Conservation (phyloP, 2,113 vertebrate species). For the Murina feae region DNA sequence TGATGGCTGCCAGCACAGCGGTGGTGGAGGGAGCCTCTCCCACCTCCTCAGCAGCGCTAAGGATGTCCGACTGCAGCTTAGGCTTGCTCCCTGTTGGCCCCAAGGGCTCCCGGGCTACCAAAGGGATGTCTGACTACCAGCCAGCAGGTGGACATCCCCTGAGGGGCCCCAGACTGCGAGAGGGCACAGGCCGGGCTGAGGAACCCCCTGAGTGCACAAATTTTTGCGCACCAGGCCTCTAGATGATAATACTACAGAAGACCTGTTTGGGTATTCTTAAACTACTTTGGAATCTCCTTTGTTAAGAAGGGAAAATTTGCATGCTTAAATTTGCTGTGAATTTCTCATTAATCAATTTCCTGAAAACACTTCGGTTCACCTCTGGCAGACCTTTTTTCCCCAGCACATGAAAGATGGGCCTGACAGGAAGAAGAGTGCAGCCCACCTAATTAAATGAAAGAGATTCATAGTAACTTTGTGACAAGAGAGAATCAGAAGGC, state of each 20-base stretch:
- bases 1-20: too few species aligned
- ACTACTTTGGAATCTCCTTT: neutral
- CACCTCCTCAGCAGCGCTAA: too few species aligned
- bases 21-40: too few species aligned
- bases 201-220: too few species aligned
- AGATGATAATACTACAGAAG: neutral
- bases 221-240: too few species aligned
- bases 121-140: too few species aligned
- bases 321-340: neutral
- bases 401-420: neutral
- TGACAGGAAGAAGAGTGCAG: neutral
- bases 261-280: neutral
- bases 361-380: neutral
- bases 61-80: too few species aligned
- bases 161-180: too few species aligned
- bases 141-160: too few species aligned
- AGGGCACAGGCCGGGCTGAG: too few species aligned
- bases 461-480: neutral
- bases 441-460: slow-evolving; percentile 3
- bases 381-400: slow-evolving; percentile 4
- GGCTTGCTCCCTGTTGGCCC: too few species aligned
- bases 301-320: neutral
- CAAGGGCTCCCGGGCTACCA: too few species aligned
- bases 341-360: slow-evolving; percentile 26
- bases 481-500: slow-evolving; percentile 30